Conservation (phyloP, 2,113 vertebrate genomes). For the Clupea harengus region DNA sequence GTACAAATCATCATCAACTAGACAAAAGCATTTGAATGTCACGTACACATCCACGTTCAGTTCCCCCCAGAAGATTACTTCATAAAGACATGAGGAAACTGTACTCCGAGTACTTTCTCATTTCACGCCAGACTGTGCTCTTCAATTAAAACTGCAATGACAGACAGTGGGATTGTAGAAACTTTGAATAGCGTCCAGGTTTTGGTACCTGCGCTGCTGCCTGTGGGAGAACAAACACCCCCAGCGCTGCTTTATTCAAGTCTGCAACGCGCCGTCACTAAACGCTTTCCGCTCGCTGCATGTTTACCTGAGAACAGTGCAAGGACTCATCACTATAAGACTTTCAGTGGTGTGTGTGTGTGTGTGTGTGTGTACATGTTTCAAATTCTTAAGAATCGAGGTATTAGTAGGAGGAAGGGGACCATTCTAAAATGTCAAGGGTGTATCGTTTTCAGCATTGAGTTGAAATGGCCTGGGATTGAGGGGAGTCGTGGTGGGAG, state of each 20-base stretch:
- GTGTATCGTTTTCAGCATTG: conserved; percentile 43
- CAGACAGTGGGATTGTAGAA: not conserved
- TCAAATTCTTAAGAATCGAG: not conserved
- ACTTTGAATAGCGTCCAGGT: not conserved
- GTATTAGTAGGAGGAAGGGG: not conserved
- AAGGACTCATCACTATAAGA: not conserved
- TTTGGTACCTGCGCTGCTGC: not conserved
- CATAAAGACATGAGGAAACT: not conserved
- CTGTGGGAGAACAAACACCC: not conserved
- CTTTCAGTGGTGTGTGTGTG: not conserved
- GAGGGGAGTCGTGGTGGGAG: conserved; percentile 46
- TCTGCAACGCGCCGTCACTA: not conserved
- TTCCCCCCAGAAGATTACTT: not conserved
- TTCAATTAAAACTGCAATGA: not conserved
- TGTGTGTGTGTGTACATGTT: not conserved
- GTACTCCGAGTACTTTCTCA: not conserved
- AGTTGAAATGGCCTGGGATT: conserved; percentile 50
- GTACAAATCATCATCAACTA: too few relatives aligned
- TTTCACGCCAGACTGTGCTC: not conserved
- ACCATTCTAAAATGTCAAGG: conserved; percentile 28
- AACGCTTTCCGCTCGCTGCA: not conserved
- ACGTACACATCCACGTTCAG: not conserved
- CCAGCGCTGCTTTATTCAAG: not conserved
- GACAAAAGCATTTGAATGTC: not conserved
- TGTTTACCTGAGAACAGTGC: not conserved